phyloP scores from a whole-genome alignment of 2,797 vertebrate species.

The Eurystomus glaucurus region DNA sequence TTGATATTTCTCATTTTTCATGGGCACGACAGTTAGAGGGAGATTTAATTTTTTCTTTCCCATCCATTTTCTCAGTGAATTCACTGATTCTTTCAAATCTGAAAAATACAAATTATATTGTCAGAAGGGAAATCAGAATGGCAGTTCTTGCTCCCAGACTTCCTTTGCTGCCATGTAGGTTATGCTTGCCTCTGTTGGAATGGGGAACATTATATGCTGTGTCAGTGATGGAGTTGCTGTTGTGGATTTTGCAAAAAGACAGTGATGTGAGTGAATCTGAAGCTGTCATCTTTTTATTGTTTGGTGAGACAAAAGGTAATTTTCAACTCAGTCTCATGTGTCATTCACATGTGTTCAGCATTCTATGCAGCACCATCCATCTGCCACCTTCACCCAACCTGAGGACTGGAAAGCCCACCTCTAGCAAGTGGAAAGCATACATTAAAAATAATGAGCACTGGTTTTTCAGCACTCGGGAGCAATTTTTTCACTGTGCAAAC shows the following conservation, averaged over 20 bases:
- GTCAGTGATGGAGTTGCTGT: neutral
- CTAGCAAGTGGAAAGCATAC: constrained; percentile 13
- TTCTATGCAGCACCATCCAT: neutral
- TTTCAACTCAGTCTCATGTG: constrained; percentile 29
- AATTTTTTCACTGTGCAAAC: neutral
- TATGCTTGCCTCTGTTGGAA: neutral
- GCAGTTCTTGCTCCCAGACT: neutral
- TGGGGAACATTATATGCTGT: neutral
- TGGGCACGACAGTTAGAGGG: fast-evolving
- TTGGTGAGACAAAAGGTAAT: constrained; percentile 39
- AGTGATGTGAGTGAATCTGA: constrained; percentile 1
- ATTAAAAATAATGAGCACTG: constrained; percentile 60
- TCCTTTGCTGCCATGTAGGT: neutral
- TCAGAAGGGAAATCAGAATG: neutral
- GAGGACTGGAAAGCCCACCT: constrained; percentile 3
- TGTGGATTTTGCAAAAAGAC: constrained; percentile 34
- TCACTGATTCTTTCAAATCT: neutral
- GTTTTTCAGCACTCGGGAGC: neutral
- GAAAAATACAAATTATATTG: constrained; percentile 13
- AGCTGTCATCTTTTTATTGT: constrained; percentile 34
- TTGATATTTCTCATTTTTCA: neutral
- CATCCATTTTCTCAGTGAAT: neutral
- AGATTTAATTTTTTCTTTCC: neutral
- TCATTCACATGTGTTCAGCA: neutral
- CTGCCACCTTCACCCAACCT: constrained; percentile 19